Evolutionary conservation across 2,888 invertebrate genomes (phyloP).

Genomic region (Thyatira batis): DNA sequence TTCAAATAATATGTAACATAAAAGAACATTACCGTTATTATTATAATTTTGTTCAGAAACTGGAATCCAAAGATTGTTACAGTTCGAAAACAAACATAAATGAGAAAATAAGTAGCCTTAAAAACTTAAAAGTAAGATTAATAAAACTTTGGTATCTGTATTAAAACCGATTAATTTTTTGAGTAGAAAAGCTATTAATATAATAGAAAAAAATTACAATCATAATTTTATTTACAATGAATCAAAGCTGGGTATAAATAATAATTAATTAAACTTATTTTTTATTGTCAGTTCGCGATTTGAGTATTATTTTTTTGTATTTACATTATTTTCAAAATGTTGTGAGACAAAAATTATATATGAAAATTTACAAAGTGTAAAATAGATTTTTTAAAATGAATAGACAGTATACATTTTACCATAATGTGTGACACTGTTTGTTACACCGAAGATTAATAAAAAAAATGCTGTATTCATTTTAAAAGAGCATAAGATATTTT

Average conservation of each 20-base stretch:
- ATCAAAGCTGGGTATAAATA: conserved; percentile 61
- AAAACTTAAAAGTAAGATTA: conserved; percentile 76
- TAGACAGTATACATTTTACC: conserved; percentile 29
- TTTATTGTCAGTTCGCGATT: conserved; percentile 81
- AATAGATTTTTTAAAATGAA: conserved; percentile 26
- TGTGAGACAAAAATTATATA: conserved; percentile 43
- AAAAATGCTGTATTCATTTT: not conserved
- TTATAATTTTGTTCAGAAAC: conserved; percentile 17
- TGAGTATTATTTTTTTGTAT: conserved; percentile 73
- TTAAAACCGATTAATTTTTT: conserved; percentile 79
- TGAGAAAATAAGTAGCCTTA: conserved; percentile 65
- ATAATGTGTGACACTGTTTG: conserved; percentile 27
- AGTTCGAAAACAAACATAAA: conserved; percentile 45
- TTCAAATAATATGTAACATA: conserved; percentile 15
- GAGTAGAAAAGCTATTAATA: conserved; percentile 72
- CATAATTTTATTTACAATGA: conserved; percentile 69
- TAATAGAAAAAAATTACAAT: conserved; percentile 67
- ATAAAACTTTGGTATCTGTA: conserved; percentile 81
- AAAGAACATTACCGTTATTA: not conserved
- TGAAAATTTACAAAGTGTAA: conserved; percentile 36
- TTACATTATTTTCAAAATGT: conserved; percentile 59
- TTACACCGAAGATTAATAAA: not conserved
- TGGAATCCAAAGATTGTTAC: conserved; percentile 49
- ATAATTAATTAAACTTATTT: conserved; percentile 67
- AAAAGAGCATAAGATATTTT: not conserved